Percentiles rank a stretch among this genome's conserved stretches.
Conservation (phyloP, 2,888 invertebrate species). For the Mallateleia sp. region DNA sequence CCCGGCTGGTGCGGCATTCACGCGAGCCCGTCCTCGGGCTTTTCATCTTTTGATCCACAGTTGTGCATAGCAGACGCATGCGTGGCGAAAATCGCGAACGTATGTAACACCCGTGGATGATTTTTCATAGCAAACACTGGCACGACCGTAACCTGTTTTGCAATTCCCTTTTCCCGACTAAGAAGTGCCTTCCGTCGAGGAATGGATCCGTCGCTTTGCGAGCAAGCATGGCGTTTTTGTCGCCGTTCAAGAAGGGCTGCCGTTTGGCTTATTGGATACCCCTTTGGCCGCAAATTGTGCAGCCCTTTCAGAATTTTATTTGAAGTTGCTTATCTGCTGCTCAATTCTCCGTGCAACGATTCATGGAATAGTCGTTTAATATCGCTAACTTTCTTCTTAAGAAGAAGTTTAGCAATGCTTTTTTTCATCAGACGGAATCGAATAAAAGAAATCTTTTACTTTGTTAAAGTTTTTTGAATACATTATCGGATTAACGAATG, state of each 20-base stretch:
- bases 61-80: conserved; percentile 30
- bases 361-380: conserved; percentile 25
- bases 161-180: conserved; percentile 58
- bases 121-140: conserved; percentile 20
- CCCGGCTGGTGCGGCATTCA: conserved; percentile 14
- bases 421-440: too few relatives aligned
- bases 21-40: conserved; percentile 9
- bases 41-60: conserved; percentile 46
- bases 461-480: too few relatives aligned
- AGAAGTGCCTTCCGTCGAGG: conserved; percentile 5
- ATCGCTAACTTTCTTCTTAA: conserved; percentile 8
- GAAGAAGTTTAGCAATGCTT: too few relatives aligned
- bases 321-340: conserved; percentile 53
- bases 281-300: conserved; percentile 42
- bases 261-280: conserved; percentile 51
- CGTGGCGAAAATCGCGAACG: conserved; percentile 16
- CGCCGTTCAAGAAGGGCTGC: conserved; percentile 15
- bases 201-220: conserved; percentile 8
- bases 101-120: conserved; percentile 24
- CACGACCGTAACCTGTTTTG: conserved; percentile 42
- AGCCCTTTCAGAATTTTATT: conserved; percentile 55
- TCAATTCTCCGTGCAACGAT: conserved; percentile 35
- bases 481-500: too few relatives aligned
- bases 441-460: too few relatives aligned
- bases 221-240: conserved; percentile 15